Percentiles rank a stretch among this genome's conserved stretches.
Conservation (phyloP, 2,888 invertebrate species). For the Troides aeacus region DNA sequence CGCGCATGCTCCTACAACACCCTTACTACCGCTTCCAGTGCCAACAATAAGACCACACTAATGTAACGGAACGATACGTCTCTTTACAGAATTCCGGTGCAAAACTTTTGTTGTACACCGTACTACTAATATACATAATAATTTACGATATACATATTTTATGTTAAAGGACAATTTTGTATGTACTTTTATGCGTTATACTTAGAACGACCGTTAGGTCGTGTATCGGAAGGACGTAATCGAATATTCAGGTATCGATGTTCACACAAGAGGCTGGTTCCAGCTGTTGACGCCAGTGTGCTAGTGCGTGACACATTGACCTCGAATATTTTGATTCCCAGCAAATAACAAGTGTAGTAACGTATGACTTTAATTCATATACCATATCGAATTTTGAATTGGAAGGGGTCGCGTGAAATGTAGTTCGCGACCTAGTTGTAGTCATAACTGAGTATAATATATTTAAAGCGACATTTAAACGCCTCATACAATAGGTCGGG, state of each 20-base stretch:
- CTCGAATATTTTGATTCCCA: conserved; percentile 39
- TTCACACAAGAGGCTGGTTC: conserved; percentile 34
- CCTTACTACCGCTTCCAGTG: conserved; percentile 64
- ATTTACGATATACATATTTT: neutral
- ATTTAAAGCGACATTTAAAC: conserved; percentile 11
- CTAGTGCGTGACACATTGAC: conserved; percentile 53
- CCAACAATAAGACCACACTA: conserved; percentile 49
- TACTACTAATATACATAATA: neutral
- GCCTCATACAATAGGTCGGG: neutral
- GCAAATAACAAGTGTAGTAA: conserved; percentile 3
- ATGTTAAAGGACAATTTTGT: neutral
- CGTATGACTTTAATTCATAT: too few relatives aligned
- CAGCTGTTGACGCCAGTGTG: conserved; percentile 42
- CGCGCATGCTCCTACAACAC: conserved; percentile 67
- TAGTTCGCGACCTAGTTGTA: conserved; percentile 31
- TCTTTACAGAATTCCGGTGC: conserved; percentile 37
- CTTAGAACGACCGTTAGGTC: neutral
- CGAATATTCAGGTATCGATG: conserved; percentile 32
- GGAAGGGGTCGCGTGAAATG: conserved; percentile 24
- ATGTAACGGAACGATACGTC: conserved; percentile 51
- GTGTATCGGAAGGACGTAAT: conserved; percentile 13
- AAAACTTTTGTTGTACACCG: neutral
- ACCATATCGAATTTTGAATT: neutral
- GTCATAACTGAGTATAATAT: conserved; percentile 2
- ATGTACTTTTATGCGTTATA: neutral